These are phyloP conservation scores for Patagioenas fasciata DNA, from an alignment of 2,113 vertebrate species.

Conservation along the genomic window DNA sequence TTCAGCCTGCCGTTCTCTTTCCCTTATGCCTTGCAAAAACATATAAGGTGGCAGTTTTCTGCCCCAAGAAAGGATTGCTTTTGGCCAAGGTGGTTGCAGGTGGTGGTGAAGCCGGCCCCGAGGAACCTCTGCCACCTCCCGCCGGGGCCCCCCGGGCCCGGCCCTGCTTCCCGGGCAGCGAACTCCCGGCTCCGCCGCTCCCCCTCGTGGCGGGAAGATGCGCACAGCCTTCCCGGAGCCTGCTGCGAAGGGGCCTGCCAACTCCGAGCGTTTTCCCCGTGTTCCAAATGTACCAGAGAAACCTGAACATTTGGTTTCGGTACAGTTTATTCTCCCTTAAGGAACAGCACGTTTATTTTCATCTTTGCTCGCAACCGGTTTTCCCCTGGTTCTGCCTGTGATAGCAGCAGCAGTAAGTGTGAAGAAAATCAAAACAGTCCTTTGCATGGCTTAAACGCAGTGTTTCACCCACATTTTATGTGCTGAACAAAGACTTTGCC, in stretches of 20 bases:
- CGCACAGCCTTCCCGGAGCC: rapidly evolving
- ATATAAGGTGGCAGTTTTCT: rapidly evolving
- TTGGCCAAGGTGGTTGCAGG: background rate
- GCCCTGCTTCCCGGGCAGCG: too few relatives aligned
- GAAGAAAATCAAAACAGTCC: background rate
- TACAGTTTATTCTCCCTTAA: rapidly evolving
- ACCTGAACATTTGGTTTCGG: background rate
- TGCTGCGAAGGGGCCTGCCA: rapidly evolving
- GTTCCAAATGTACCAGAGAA: too few relatives aligned
- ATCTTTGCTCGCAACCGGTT: background rate
- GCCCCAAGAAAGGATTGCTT: too few relatives aligned
- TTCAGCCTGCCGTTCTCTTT: too few relatives aligned
- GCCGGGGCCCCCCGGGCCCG: too few relatives aligned
- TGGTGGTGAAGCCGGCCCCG: background rate
- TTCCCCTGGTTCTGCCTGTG: background rate
- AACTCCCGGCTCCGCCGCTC: background rate
- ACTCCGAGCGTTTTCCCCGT: rapidly evolving
- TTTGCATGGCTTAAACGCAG: background rate
- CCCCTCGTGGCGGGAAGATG: background rate
- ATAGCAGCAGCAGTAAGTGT: background rate
- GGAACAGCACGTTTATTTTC: rapidly evolving
- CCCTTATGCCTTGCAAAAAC: background rate
- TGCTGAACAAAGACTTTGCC: background rate
- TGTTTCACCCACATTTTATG: rapidly evolving
- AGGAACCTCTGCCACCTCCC: background rate